phyloP scores from a whole-genome alignment of 2,113 vertebrate species.

The Carassius carassius region DNA sequence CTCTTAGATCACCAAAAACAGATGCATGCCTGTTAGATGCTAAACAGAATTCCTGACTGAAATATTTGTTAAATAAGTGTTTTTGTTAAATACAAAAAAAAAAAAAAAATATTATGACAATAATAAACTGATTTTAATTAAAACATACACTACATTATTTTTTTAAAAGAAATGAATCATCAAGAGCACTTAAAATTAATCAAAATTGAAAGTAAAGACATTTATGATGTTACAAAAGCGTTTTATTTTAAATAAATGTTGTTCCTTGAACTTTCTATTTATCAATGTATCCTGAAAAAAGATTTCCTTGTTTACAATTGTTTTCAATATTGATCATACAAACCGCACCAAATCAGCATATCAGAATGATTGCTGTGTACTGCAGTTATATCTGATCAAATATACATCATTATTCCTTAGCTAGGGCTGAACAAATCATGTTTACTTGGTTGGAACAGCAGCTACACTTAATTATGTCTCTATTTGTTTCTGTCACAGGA shows the following conservation, averaged over 20 bases:
- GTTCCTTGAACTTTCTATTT: not conserved
- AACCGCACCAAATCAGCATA: not conserved
- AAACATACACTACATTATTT: not conserved
- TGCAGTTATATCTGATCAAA: too few species aligned
- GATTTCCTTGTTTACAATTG: not conserved
- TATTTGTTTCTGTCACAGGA: too few species aligned
- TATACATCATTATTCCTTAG: too few species aligned
- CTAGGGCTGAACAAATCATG: too few species aligned
- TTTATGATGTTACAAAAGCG: not conserved
- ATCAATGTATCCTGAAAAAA: not conserved
- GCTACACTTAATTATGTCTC: too few species aligned
- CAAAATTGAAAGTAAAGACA: not conserved
- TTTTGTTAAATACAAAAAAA: not conserved
- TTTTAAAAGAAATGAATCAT: not conserved
- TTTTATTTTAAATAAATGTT: not conserved
- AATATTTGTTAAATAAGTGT: not conserved
- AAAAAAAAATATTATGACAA: too few species aligned
- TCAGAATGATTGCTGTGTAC: not conserved
- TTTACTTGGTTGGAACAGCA: too few species aligned
- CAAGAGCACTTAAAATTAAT: not conserved
- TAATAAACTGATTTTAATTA: not conserved
- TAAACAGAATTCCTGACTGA: not conserved
- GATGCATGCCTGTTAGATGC: not conserved
- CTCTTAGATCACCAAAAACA: constrained; percentile 46
- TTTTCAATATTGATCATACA: not conserved